Base-by-base conservation (phyloP, 2,888 invertebrate species). In the Craniophora ligustri region DNA sequence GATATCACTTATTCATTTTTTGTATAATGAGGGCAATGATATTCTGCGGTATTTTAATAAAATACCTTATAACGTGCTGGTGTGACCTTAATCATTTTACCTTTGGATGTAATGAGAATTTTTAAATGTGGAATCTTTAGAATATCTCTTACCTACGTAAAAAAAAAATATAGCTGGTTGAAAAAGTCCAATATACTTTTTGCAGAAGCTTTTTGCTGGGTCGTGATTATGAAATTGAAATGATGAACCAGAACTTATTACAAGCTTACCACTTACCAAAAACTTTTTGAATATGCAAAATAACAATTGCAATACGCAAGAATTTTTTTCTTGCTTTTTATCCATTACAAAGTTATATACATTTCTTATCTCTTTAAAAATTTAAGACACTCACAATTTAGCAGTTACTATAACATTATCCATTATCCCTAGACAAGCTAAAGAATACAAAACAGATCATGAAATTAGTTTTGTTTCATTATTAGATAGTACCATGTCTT, bases 1-100 rank as follows among this genome's bases (percentile, higher is more conserved):
- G 82, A 82, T 87, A 87, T 87, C 85, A 81, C 84, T 86, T 84
- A 80, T 79, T 80, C 82, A 70, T 81, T 58, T 74, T 78, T 84
- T 81, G 67, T 80, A 67, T 83, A 81, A 85, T 78, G 81, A 76
- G 69, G 73, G 80, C 78, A 84, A 84, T 83, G 75, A 80, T 76
- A 82, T 82, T 79, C 72, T 73, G 72, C 57, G 60, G 67, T 62
- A 73, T 78, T 79, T 72, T 66, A 74, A 79, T 58, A 54, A 58
- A 53, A 62, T 44, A 18, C 44, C 46, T 60, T 54, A 50, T 48
- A 45, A 53, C 28, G 23, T 48, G 54, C 38, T 16, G 31, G 21
- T 41, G 41, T 55, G 45, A 49, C 42, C 41, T 49, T 39, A 26
- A 19, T 44, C 8, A 31, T 18, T 38, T 54, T 31, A 15, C 3